Percentiles rank a stretch among this genome's conserved stretches.
Conservation (phyloP, 2,888 invertebrate genomes). For the Andrena trimmerana region DNA sequence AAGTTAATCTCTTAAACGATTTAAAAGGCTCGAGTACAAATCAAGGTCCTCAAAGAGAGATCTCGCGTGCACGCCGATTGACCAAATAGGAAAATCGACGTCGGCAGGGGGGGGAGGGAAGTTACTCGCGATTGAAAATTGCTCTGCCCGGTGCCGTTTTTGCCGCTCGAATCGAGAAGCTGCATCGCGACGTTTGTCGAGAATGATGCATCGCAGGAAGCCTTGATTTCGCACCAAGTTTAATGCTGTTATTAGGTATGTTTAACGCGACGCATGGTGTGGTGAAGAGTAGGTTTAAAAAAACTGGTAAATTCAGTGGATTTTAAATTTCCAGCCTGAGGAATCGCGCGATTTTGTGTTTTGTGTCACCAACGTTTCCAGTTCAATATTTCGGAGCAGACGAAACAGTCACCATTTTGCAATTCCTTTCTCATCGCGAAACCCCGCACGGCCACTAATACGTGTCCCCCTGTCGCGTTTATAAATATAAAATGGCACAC, state of each 20-base stretch:
- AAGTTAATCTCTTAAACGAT: constrained; percentile 68
- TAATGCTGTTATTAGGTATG: too few relatives aligned
- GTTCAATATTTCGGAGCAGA: neutral
- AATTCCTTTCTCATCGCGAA: neutral
- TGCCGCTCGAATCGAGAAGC: neutral
- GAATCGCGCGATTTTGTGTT: neutral
- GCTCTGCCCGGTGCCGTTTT: constrained; percentile 23
- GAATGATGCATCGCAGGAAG: too few relatives aligned
- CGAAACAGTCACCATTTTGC: neutral
- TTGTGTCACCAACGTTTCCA: neutral
- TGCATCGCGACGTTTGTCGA: neutral
- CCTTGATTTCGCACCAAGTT: too few relatives aligned
- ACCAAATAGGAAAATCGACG: constrained; percentile 67
- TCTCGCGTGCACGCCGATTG: constrained; percentile 53
- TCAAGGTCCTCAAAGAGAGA: constrained; percentile 55
- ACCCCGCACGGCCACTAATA: neutral
- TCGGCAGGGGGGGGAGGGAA: constrained; percentile 33
- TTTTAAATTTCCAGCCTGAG: too few relatives aligned
- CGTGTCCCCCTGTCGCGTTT: constrained; percentile 5
- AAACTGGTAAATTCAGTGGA: too few relatives aligned
- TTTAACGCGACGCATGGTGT: too few relatives aligned
- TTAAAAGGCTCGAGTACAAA: constrained; percentile 63
- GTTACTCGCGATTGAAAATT: constrained; percentile 27
- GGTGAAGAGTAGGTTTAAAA: too few relatives aligned
- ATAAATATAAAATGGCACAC: constrained; percentile 28